These are phyloP conservation scores for Premnoplex brunnescens DNA, from an alignment of 2,797 vertebrate species.

Conservation along the genomic window DNA sequence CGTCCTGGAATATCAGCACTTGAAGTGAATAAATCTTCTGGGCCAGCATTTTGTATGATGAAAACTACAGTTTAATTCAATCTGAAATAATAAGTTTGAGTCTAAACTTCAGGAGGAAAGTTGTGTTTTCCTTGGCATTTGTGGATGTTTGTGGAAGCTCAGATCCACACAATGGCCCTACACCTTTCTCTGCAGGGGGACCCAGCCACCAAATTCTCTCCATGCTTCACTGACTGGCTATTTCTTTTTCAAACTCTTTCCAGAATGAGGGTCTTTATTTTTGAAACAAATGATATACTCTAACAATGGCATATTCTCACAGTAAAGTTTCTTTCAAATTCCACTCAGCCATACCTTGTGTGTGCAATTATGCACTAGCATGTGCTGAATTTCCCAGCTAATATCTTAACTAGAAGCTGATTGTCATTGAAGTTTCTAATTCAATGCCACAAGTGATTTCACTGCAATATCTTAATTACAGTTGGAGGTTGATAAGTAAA, in stretches of 20 bases:
- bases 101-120: neutral
- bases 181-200: neutral
- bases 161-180: neutral
- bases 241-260: neutral
- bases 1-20: neutral
- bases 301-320: neutral
- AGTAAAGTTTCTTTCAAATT: neutral
- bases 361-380: neutral
- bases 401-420: neutral
- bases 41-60: neutral
- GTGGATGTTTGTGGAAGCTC: neutral
- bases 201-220: neutral
- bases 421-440: slow-evolving; percentile 5
- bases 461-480: slow-evolving; percentile 7
- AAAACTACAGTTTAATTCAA: neutral
- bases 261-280: neutral
- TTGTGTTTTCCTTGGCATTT: neutral
- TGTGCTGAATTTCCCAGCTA: slow-evolving; percentile 8
- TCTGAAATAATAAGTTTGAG: neutral
- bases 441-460: neutral
- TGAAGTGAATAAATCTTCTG: neutral
- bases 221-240: neutral
- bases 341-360: neutral
- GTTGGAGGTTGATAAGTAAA: neutral
- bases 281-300: neutral